Conservation (phyloP, 2,797 vertebrate genomes). For the Pogonophryne albipinna region DNA sequence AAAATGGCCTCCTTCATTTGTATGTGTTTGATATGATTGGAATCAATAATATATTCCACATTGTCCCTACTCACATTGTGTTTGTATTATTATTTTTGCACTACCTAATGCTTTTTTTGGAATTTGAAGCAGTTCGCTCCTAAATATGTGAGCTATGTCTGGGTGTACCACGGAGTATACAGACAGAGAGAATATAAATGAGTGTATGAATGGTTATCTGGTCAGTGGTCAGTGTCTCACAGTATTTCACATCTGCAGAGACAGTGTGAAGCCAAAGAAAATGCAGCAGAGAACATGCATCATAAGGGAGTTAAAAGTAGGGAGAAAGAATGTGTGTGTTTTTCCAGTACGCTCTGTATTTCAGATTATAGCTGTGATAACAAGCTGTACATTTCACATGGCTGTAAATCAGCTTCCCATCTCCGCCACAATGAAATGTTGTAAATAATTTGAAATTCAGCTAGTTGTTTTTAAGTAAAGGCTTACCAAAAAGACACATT, state of each 20-base stretch:
- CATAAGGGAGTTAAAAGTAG: constrained; percentile 9
- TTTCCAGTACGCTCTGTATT: not conserved
- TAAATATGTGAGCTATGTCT: constrained; percentile 16
- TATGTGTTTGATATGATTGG: not conserved
- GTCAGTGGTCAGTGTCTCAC: constrained; percentile 27
- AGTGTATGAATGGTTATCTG: constrained; percentile 23
- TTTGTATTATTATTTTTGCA: not conserved
- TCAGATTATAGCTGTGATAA: not conserved
- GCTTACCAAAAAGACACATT: not conserved
- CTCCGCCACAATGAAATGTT: too few relatives aligned
- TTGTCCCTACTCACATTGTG: not conserved
- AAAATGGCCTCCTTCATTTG: not conserved
- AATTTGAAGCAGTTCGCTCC: constrained; percentile 18
- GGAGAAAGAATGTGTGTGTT: not conserved
- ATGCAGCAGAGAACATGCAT: constrained; percentile 3
- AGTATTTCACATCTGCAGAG: constrained; percentile 27
- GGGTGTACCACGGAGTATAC: not conserved
- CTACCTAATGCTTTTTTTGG: constrained; percentile 3
- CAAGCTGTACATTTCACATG: not conserved
- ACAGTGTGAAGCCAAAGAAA: constrained; percentile 27
- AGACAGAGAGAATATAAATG: constrained; percentile 10
- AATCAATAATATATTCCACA: not conserved
- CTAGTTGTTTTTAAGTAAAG: not conserved
- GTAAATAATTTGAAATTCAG: not conserved
- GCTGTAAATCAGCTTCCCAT: constrained; percentile 8